Evolutionary conservation across 2,888 invertebrate genomes (phyloP).

Genomic region (Conops quadrifasciatus): DNA sequence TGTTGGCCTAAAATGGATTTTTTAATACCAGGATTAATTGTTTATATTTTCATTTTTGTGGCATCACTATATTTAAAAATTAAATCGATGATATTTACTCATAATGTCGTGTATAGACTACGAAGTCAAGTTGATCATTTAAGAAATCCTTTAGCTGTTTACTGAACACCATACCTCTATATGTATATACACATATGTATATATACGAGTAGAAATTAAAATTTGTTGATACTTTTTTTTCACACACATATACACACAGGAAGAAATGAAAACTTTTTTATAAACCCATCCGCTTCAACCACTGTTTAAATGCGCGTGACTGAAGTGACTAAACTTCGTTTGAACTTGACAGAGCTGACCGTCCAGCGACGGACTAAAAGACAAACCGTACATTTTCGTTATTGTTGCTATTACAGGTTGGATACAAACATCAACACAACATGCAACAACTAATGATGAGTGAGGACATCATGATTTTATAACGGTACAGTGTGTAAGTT

Average conservation of each 20-base stretch:
- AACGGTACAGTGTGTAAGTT: conserved; percentile 21
- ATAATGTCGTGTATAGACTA: too few relatives aligned
- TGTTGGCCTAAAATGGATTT: too few relatives aligned
- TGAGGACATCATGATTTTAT: conserved; percentile 9
- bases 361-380: background rate
- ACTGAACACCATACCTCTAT: too few relatives aligned
- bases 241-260: conserved; percentile 16
- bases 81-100: too few relatives aligned
- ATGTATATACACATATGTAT: too few relatives aligned
- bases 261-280: conserved; percentile 34
- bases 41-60: background rate
- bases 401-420: conserved; percentile 31
- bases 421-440: conserved; percentile 38
- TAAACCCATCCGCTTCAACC: conserved; percentile 43
- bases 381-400: background rate
- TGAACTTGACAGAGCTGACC: conserved; percentile 21
- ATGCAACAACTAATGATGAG: background rate
- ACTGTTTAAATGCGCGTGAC: conserved; percentile 54
- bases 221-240: background rate
- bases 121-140: too few relatives aligned
- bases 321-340: conserved; percentile 52
- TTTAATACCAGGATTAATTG: background rate
- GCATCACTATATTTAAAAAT: background rate
- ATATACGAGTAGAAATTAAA: too few relatives aligned
- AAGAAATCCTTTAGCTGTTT: too few relatives aligned